Conservation (phyloP, 2,113 vertebrate species). For the Mesoclemmys tuberculata region DNA sequence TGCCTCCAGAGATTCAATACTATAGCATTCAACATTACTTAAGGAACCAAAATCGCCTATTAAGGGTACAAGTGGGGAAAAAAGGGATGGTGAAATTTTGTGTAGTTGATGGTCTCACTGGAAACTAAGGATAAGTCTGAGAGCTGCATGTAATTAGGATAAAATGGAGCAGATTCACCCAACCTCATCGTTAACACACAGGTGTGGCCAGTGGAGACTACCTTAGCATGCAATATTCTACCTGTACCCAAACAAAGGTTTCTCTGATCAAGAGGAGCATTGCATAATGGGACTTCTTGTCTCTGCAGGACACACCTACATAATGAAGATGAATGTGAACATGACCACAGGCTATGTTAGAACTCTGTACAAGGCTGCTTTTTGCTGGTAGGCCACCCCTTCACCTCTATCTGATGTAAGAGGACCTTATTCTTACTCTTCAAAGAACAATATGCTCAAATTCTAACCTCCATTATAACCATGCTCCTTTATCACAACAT, state of each 20-base stretch:
- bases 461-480: background rate
- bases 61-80: background rate
- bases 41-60: background rate
- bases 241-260: background rate
- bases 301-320: background rate
- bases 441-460: background rate
- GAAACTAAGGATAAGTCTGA: background rate
- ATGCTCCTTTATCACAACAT: background rate
- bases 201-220: background rate
- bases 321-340: accelerated
- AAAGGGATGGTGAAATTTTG: background rate
- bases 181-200: background rate
- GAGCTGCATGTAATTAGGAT: background rate
- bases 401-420: background rate
- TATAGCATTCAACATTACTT: background rate
- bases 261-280: background rate
- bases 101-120: background rate
- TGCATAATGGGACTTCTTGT: background rate
- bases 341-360: background rate
- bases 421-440: background rate
- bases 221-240: background rate
- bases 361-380: background rate
- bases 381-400: background rate
- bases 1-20: background rate
- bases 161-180: background rate